phyloP scores from a whole-genome alignment of 2,888 invertebrate species.

The Zeuzera pyrina region DNA sequence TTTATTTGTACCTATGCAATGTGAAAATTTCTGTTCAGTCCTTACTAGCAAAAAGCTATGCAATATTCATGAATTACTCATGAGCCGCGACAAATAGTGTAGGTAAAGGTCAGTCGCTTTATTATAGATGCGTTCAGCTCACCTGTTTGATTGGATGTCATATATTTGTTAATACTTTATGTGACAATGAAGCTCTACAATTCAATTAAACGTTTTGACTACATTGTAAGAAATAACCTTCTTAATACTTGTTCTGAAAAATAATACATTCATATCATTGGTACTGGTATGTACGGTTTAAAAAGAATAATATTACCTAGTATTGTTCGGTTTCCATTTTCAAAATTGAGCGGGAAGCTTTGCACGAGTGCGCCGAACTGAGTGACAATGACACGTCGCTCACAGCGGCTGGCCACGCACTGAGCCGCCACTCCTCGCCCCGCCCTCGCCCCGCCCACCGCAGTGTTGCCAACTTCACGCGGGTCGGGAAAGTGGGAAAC shows the following conservation, averaged over 20 bases:
- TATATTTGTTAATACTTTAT: too few relatives aligned
- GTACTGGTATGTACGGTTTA: too few relatives aligned
- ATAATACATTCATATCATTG: too few relatives aligned
- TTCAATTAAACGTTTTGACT: too few relatives aligned
- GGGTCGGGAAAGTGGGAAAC: constrained; percentile 60
- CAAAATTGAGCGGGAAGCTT: constrained; percentile 22
- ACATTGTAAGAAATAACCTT: too few relatives aligned
- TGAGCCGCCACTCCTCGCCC: constrained; percentile 37
- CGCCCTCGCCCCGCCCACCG: constrained; percentile 53
- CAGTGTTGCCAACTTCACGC: constrained; percentile 44
- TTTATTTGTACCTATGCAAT: too few relatives aligned
- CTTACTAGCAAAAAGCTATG: constrained; percentile 48
- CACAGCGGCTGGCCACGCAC: constrained; percentile 22
- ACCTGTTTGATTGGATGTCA: constrained; percentile 42
- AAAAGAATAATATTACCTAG: too few relatives aligned
- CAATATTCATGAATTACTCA: constrained; percentile 57
- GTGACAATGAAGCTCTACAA: too few relatives aligned
- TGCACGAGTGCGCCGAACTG: constrained; percentile 35
- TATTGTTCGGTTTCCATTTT: constrained; percentile 20
- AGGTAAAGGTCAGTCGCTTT: constrained; percentile 60
- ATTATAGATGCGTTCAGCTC: constrained; percentile 45
- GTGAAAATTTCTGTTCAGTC: too few relatives aligned
- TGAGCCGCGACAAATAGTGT: constrained; percentile 61
- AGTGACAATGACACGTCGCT: constrained; percentile 22
- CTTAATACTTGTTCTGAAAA: too few relatives aligned